Percentiles rank a stretch among this genome's conserved stretches.
Evolutionary conservation across 1,140 invertebrate genomes (phyloP).

Genomic region (Homarus americanus): DNA sequence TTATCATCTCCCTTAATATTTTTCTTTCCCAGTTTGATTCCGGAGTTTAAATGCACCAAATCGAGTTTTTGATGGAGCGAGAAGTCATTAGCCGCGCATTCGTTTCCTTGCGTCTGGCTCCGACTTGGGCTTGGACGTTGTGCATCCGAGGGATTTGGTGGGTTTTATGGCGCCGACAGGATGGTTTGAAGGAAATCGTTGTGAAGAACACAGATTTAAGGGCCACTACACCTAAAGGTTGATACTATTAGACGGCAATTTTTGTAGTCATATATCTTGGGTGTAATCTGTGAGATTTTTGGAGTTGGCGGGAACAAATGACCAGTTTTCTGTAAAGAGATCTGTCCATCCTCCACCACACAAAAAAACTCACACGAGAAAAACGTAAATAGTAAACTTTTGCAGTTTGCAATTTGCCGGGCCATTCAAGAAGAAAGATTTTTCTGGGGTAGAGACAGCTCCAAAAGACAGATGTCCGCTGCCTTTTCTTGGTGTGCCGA

Average conservation of each 20-base stretch:
- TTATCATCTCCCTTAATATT: slow-evolving; percentile 75
- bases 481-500: background rate
- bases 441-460: background rate
- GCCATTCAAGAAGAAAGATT: slow-evolving; percentile 9
- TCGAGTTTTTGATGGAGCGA: slow-evolving; percentile 74
- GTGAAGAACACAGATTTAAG: background rate
- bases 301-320: background rate
- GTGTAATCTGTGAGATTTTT: background rate
- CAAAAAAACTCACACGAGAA: background rate
- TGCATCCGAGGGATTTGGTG: background rate
- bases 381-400: slow-evolving; percentile 23
- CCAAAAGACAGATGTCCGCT: background rate
- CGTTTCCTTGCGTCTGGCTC: slow-evolving; percentile 38
- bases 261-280: background rate
- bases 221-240: background rate
- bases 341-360: slow-evolving; percentile 25
- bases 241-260: background rate
- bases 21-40: slow-evolving; percentile 74
- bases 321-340: slow-evolving; percentile 29
- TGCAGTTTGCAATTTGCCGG: slow-evolving; percentile 11
- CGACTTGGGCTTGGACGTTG: slow-evolving; percentile 46
- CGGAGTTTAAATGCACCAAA: slow-evolving; percentile 74
- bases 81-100: slow-evolving; percentile 73
- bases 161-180: background rate
- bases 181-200: background rate